Base-by-base conservation (phyloP, 2,113 vertebrate species). In the Corvus cornix region DNA sequence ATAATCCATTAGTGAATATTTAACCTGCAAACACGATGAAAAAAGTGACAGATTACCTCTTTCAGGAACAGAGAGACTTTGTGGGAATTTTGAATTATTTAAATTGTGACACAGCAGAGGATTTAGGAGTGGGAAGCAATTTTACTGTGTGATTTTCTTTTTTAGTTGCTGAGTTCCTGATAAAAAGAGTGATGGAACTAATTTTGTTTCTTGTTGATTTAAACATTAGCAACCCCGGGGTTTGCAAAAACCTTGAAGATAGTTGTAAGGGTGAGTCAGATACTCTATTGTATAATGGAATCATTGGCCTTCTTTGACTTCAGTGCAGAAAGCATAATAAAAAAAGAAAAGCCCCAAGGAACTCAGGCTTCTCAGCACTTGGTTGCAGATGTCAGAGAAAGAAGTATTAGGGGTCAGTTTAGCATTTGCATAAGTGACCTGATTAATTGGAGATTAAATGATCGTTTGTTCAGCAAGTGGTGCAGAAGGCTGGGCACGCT, bases 1-100 rank as follows among this genome's bases (percentile, higher is more conserved):
- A 94, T 89, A 95, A 95, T 90, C 56, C 69, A 60, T 89, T 87
- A 95, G 73, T 68, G 64, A 92, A 92, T 93, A 90, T 94, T 95
- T 95, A 94, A 96, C 90, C 86, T 92, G 64, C n/a, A 93, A 95
- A 84, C 39, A 81, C 1, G 2, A 73, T 72, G 78, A 74, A 91
- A 66, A 70, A 77, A 74, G 24, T 94, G 83, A 95, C 33, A 67
- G 79, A 95, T 95, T 37, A 75, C 76, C 31, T 81, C 37, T 26
- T 90, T 70, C 58, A 87, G 11, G 49, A 90, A 23, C 26, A 77
- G 41, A 59, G 14, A 87, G 62, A 84, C 62, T 90, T 92, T n/a
- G 51, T 13, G 52, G 37, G 44, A 92, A 89, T 68, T 80, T 46
- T 81, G 68, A 85, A 84, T 81, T 78, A 92, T 84, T 96, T 87